Conservation (phyloP, 1,140 invertebrate genomes). For the Leptoteleia sp. region DNA sequence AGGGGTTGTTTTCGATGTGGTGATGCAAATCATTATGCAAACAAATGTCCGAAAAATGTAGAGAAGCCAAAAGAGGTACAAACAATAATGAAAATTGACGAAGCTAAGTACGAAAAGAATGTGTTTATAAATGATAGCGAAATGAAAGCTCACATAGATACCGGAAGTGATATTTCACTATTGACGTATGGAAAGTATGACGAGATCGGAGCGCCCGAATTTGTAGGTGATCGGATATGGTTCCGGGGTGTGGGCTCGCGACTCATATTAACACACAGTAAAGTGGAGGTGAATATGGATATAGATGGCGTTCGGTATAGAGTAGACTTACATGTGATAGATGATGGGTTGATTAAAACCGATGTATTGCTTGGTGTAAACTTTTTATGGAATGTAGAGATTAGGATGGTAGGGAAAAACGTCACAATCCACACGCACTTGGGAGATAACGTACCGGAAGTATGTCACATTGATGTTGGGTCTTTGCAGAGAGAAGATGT, state of each 20-base stretch:
- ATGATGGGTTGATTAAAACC: slow-evolving; percentile 3
- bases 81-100: background rate
- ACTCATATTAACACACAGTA: background rate
- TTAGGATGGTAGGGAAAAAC: background rate
- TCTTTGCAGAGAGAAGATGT: background rate
- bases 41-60: background rate
- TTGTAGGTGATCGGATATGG: background rate
- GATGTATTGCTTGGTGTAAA: slow-evolving; percentile 3
- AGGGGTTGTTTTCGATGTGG: background rate
- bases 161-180: background rate
- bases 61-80: background rate
- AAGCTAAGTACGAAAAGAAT: too few species aligned
- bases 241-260: slow-evolving; percentile 7
- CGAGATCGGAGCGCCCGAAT: background rate
- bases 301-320: background rate
- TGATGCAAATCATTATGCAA: background rate
- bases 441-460: background rate
- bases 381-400: slow-evolving; percentile 2
- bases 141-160: too few species aligned
- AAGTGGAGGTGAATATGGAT: background rate
- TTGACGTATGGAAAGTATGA: too few species aligned
- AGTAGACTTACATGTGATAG: background rate
- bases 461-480: background rate
- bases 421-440: background rate
- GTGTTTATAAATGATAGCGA: too few species aligned